A percentile compares a stretch with the other conserved stretches of the same genome.
These are phyloP conservation scores for Neoitamus cyanurus DNA, from an alignment of 2,888 invertebrate species.

Conservation along the genomic window DNA sequence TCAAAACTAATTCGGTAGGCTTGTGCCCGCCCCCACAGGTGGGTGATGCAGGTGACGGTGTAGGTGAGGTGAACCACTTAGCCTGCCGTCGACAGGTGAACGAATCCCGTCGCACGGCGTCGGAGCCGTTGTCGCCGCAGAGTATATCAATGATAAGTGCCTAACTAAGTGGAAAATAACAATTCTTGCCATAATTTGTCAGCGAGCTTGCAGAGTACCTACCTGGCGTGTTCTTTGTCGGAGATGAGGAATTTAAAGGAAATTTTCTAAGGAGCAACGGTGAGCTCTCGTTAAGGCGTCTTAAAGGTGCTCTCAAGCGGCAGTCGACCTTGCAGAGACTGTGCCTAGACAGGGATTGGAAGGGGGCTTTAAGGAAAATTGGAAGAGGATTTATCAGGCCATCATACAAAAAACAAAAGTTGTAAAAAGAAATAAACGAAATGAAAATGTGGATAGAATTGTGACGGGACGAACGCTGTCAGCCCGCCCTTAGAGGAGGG, in stretches of 20 bases:
- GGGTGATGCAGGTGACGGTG: neutral
- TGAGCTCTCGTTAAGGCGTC: neutral
- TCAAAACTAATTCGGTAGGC: neutral
- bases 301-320: neutral
- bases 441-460: neutral
- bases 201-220: neutral
- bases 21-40: neutral
- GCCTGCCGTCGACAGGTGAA: neutral
- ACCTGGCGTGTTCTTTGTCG: neutral
- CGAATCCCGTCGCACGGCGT: neutral
- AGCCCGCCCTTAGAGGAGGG: neutral
- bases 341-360: neutral
- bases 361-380: neutral
- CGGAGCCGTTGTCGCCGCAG: neutral
- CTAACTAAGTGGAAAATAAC: slow-evolving; percentile 1
- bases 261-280: neutral
- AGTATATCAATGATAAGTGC: neutral
- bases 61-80: neutral
- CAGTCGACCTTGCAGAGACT: neutral
- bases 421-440: neutral
- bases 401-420: neutral
- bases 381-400: neutral
- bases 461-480: neutral
- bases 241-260: neutral
- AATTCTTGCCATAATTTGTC: neutral